Base-by-base conservation (phyloP, 2,113 vertebrate species). In the Melanocharis versteri region DNA sequence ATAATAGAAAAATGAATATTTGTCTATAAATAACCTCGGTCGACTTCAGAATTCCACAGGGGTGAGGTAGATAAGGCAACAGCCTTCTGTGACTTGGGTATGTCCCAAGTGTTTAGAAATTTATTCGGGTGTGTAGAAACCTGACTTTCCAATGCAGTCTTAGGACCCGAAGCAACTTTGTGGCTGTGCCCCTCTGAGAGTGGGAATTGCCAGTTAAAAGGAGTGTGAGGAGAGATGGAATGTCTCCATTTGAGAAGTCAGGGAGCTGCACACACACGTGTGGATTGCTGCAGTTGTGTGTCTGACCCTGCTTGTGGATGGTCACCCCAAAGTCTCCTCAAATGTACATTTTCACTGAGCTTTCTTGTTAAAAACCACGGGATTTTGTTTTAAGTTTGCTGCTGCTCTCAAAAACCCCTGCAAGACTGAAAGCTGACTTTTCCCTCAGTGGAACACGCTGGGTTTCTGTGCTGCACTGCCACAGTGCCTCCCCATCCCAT, bases 231-330 rank as follows among this genome's bases (percentile, higher is more conserved):
- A 45, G 73, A 61, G 54, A 3, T 44, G 2, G 5, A 61, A 56
- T 23, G 22, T 23, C 31, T 37, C 9, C 5, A 3, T 28, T 26
- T n/a, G 44, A 15, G 33, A 5, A 20, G 4, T 8, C 37, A 76
- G 31, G 8, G 31, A 71, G 56, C 37, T 72, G 10, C 57, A 18
- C 16, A 7, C 18, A 14, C 1, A 0, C 0, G 0, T 20, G 35
- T 6, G 3, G 10, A 5, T 37, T 40, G 14, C 45, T 64, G 58
- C 13, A 37, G 22, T 3, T 64, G 22, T 65, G 31, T 22, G 37
- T 31, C 58, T 76, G 24, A n/a, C 9, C 20, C 45, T 24, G 17
- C 20, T 57, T 40, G 2, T 4, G 6, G 24, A 6, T 27, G 10
- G 15, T 61, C 68, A 33, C 30, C 16, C 11, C 30, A 57, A 66